phyloP scores from a whole-genome alignment of 2,797 vertebrate species.

The Odontamblyopus rebecca region DNA sequence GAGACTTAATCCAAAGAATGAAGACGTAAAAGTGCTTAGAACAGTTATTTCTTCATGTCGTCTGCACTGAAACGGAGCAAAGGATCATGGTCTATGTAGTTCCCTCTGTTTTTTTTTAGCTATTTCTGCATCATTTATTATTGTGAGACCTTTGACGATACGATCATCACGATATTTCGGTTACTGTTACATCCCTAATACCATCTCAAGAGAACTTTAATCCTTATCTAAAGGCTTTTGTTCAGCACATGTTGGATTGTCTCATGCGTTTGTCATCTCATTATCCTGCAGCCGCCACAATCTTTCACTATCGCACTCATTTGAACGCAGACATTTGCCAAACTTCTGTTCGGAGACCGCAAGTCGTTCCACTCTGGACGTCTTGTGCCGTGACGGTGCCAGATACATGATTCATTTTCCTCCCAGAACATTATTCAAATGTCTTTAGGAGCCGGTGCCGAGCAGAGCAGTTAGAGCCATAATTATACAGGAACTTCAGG shows the following conservation, averaged over 20 bases:
- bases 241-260: neutral
- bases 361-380: conserved; percentile 5
- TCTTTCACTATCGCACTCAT: neutral
- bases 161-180: no score
- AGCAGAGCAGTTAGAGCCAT: conserved; percentile 55
- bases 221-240: neutral
- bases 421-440: conserved; percentile 54
- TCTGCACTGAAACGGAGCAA: no score
- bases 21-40: no score
- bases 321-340: neutral
- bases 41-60: no score
- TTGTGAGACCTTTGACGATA: no score
- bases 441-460: conserved; percentile 51
- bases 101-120: no score
- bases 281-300: neutral
- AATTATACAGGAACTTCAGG: conserved; percentile 57
- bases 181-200: no score
- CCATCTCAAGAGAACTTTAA: no score
- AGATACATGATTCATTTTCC: conserved; percentile 54
- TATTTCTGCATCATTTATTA: no score
- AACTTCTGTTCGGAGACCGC: neutral
- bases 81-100: no score
- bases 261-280: neutral
- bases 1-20: no score
- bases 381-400: conserved; percentile 39